Percentiles rank a stretch among this genome's conserved stretches.
phyloP scores from a whole-genome alignment of 2,888 invertebrate genomes.

The Agrypnus murinus region DNA sequence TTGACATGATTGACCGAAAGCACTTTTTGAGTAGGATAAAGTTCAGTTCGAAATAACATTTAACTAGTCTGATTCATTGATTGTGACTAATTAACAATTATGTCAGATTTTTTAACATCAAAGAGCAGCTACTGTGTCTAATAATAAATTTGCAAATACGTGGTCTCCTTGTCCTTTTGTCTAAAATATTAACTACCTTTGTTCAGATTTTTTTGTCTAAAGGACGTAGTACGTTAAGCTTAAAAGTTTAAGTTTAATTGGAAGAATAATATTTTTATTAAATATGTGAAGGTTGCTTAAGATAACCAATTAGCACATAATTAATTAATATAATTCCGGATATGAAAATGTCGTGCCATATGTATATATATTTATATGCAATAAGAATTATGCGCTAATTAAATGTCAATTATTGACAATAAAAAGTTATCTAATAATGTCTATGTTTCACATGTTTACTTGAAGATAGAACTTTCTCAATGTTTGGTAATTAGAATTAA shows the following conservation, averaged over 20 bases:
- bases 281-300: not conserved
- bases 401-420: constrained; percentile 20
- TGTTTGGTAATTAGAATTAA: too few species aligned
- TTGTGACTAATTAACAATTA: too few species aligned
- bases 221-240: too few species aligned
- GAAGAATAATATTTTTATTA: constrained; percentile 5
- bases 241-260: constrained; percentile 6
- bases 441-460: not conserved
- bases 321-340: constrained; percentile 19
- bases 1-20: too few species aligned
- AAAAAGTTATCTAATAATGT: constrained; percentile 6
- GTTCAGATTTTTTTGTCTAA: not conserved
- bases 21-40: too few species aligned
- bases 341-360: not conserved
- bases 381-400: not conserved
- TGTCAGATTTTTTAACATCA: too few species aligned
- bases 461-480: not conserved
- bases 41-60: too few species aligned
- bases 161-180: not conserved
- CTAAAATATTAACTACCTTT: not conserved
- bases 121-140: too few species aligned
- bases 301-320: not conserved
- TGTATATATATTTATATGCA: not conserved
- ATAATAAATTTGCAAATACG: not conserved
- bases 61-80: too few species aligned